These are phyloP conservation scores for Pterostichus niger DNA, from an alignment of 2,888 invertebrate genomes.

Conservation along the genomic window DNA sequence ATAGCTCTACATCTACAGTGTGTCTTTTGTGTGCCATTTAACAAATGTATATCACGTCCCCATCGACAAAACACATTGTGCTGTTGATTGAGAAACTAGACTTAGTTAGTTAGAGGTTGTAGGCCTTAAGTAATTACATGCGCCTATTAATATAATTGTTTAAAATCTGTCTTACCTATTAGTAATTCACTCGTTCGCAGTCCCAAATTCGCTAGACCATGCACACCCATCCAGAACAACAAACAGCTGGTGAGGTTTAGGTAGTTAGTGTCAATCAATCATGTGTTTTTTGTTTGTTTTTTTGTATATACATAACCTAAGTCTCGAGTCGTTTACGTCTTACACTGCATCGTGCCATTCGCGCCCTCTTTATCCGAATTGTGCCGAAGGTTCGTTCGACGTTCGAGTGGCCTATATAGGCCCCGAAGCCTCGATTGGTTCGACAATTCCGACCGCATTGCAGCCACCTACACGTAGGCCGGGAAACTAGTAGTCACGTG, in stretches of 20 bases:
- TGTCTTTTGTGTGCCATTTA: constrained; percentile 51
- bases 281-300: neutral
- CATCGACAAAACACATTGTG: neutral
- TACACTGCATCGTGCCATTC: constrained; percentile 37
- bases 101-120: too few relatives aligned
- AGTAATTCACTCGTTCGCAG: neutral
- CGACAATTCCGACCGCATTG: constrained; percentile 76
- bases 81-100: neutral
- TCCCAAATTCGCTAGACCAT: constrained; percentile 2
- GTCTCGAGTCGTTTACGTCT: neutral
- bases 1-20: constrained; percentile 59
- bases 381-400: neutral
- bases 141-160: constrained; percentile 42
- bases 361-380: constrained; percentile 31
- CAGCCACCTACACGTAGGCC: constrained; percentile 73
- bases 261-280: neutral
- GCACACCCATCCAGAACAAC: constrained; percentile 15
- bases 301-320: constrained; percentile 39
- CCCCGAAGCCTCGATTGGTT: constrained; percentile 68
- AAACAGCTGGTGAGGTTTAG: neutral
- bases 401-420: too few relatives aligned
- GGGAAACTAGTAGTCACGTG: constrained; percentile 68
- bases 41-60: constrained; percentile 37
- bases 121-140: constrained; percentile 62
- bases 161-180: neutral